Evolutionary conservation across 2,113 vertebrate genomes (phyloP).

Genomic region (Notarius quadriscutis): DNA sequence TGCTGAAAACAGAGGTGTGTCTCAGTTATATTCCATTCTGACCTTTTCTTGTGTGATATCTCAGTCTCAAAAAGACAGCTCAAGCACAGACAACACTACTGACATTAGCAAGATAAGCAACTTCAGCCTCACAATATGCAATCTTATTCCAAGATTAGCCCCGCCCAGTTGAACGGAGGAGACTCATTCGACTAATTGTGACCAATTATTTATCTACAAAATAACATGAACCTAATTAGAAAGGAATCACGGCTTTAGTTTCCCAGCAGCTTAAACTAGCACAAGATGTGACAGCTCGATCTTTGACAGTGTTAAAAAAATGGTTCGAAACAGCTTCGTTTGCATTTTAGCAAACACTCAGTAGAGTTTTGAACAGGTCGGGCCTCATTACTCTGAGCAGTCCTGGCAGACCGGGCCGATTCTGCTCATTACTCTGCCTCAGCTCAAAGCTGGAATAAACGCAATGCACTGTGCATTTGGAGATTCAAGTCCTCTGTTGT

Average conservation of each 20-base stretch:
- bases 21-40: not conserved
- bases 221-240: not conserved
- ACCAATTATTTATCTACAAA: not conserved
- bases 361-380: conserved; percentile 63
- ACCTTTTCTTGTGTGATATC: not conserved
- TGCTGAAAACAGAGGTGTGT: not conserved
- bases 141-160: not conserved
- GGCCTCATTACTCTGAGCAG: conserved; percentile 71
- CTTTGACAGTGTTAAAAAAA: conserved; percentile 18
- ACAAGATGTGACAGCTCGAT: not conserved
- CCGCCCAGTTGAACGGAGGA: not conserved
- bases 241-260: not conserved
- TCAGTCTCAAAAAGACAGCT: not conserved
- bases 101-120: not conserved
- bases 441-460: conserved; percentile 44
- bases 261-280: not conserved
- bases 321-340: conserved; percentile 16
- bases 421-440: conserved; percentile 71
- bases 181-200: no score
- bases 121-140: not conserved
- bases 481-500: conserved; percentile 15
- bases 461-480: conserved; percentile 9
- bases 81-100: not conserved
- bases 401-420: conserved; percentile 57
- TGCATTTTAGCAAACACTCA: conserved; percentile 60